Evolutionary conservation across 1,140 invertebrate genomes (phyloP).

Genomic region (Eupristina koningsbergeri): DNA sequence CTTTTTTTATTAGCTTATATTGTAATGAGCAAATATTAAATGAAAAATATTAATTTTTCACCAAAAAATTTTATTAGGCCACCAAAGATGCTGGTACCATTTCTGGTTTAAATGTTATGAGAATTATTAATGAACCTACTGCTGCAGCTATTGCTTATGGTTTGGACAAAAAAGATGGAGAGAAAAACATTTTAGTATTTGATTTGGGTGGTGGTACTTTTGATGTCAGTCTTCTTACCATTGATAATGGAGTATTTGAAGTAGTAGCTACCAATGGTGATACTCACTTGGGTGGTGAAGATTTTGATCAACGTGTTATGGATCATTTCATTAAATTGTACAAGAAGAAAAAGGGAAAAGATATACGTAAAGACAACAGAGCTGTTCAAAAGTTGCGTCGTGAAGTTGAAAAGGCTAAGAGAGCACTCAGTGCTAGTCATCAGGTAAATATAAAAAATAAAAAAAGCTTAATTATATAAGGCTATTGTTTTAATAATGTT

Average conservation of each 20-base stretch:
- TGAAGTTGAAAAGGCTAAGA: slow-evolving; percentile 98
- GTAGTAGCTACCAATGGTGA: slow-evolving; percentile 98
- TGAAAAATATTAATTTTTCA: neutral
- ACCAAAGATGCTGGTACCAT: slow-evolving; percentile 94
- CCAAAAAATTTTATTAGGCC: too few relatives aligned
- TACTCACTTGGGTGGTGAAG: slow-evolving; percentile 98
- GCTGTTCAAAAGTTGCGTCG: slow-evolving; percentile 96
- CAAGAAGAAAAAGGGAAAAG: slow-evolving; percentile 99
- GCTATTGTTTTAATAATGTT: too few relatives aligned
- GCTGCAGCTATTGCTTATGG: slow-evolving; percentile 99
- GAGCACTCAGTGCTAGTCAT: slow-evolving; percentile 94
- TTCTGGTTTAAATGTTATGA: slow-evolving; percentile 96
- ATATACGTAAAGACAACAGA: slow-evolving; percentile 94
- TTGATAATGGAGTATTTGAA: slow-evolving; percentile 96
- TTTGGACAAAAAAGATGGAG: slow-evolving; percentile 98
- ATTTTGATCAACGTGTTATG: slow-evolving; percentile 99
- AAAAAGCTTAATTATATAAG: too few relatives aligned
- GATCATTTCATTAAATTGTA: slow-evolving; percentile 98
- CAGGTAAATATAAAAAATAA: slow-evolving; percentile 75
- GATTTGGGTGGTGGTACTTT: slow-evolving; percentile 99
- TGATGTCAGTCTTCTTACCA: slow-evolving; percentile 98
- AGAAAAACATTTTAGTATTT: slow-evolving; percentile 99
- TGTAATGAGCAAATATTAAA: neutral
- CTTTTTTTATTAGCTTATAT: neutral
- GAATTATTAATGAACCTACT: slow-evolving; percentile 99